A percentile compares a stretch with the other conserved stretches of the same genome.
Evolutionary conservation across 2,888 invertebrate genomes (phyloP).

Genomic region (Dioctria rufipes): DNA sequence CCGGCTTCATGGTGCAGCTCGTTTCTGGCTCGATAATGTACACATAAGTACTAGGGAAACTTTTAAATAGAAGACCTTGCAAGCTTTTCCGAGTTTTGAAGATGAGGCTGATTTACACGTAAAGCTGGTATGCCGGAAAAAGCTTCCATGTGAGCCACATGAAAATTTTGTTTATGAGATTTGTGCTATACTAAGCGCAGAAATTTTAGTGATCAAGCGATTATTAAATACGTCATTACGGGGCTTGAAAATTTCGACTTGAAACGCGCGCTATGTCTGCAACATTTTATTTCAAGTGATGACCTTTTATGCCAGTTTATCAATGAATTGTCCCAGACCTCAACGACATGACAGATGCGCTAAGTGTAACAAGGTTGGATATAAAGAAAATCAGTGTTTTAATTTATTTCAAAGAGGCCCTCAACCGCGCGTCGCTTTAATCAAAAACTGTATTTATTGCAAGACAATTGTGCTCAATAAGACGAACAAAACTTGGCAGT

Average conservation of each 20-base stretch:
- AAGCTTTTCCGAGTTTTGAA: neutral
- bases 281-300: neutral
- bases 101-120: slow-evolving; percentile 12
- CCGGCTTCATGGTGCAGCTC: neutral
- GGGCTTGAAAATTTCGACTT: neutral
- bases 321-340: too few relatives aligned
- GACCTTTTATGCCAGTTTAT: neutral
- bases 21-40: neutral
- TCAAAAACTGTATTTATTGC: neutral
- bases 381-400: neutral
- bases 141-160: neutral
- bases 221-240: neutral
- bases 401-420: neutral
- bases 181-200: neutral
- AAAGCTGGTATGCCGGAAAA: neutral
- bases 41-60: neutral
- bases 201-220: neutral
- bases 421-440: neutral
- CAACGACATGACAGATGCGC: too few relatives aligned
- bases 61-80: neutral
- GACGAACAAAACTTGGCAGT: neutral
- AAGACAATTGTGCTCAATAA: neutral
- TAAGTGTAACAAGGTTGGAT: neutral
- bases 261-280: neutral
- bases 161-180: slow-evolving; percentile 19